These are phyloP conservation scores for Zele albiditarsus DNA, from an alignment of 2,888 invertebrate species.

Conservation along the genomic window DNA sequence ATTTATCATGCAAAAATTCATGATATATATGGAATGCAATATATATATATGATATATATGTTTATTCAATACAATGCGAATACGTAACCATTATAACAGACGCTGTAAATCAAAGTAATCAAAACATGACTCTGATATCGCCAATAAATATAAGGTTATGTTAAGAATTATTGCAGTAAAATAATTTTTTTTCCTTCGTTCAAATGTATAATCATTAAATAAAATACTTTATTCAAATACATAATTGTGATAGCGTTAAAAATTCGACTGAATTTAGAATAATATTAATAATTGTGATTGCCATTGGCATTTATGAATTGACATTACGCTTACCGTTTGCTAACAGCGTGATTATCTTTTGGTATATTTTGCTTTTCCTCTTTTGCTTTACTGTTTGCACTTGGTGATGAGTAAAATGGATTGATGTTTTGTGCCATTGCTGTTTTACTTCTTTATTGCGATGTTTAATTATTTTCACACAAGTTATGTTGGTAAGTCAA, in stretches of 20 bases:
- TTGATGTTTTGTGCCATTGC: conserved; percentile 93
- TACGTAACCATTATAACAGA: not conserved
- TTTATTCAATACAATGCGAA: not conserved
- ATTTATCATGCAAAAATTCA: not conserved
- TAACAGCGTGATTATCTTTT: conserved; percentile 90
- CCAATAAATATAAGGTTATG: conserved; percentile 16
- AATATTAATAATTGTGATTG: conserved; percentile 8
- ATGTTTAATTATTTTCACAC: not conserved
- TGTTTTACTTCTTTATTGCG: not conserved
- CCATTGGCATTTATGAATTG: conserved; percentile 24
- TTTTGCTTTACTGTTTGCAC: conserved; percentile 84
- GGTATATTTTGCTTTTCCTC: conserved; percentile 83
- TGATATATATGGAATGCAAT: not conserved
- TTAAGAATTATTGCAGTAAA: conserved; percentile 9
- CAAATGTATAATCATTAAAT: not conserved
- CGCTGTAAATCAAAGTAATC: conserved; percentile 2
- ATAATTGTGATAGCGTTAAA: not conserved
- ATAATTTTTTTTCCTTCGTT: not conserved
- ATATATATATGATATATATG: not conserved
- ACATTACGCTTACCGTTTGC: conserved; percentile 83
- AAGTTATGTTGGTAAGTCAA: not conserved
- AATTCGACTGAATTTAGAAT: not conserved
- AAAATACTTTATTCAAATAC: not conserved
- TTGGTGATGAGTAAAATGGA: conserved; percentile 84
- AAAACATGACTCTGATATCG: conserved; percentile 1